These are phyloP conservation scores for Psettodes erumei DNA, from an alignment of 2,113 vertebrate species.

Conservation along the genomic window DNA sequence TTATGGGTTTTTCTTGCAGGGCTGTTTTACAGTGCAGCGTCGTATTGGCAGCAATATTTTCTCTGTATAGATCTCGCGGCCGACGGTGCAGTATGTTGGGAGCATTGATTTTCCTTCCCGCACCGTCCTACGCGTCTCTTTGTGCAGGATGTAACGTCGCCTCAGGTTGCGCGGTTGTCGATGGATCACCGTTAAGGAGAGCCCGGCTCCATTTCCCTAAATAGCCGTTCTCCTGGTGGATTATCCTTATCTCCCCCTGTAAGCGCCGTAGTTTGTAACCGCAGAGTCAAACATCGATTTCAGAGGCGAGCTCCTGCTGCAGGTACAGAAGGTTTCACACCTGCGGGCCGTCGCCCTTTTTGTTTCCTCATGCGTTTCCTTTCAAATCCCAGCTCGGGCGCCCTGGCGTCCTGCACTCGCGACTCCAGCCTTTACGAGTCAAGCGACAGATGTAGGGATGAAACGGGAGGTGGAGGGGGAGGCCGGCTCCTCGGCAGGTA, in stretches of 20 bases:
- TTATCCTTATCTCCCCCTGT: slow-evolving; percentile 28
- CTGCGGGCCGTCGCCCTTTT: not conserved
- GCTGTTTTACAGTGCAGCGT: slow-evolving; percentile 28
- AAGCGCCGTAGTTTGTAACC: slow-evolving; percentile 17
- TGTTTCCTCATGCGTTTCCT: not conserved
- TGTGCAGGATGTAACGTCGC: slow-evolving; percentile 48
- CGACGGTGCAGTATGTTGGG: slow-evolving; percentile 24
- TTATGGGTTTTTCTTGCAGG: slow-evolving; percentile 39
- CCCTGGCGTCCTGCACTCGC: not conserved
- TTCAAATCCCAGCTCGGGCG: not conserved
- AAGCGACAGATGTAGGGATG: not conserved
- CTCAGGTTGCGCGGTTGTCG: slow-evolving; percentile 24
- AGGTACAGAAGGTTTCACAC: not conserved
- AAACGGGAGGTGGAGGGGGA: not conserved
- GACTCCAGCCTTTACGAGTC: not conserved
- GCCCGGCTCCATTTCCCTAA: slow-evolving; percentile 40
- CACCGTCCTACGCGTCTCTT: slow-evolving; percentile 54
- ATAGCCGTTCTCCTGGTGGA: slow-evolving; percentile 39
- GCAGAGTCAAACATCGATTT: slow-evolving; percentile 21
- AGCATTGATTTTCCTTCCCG: slow-evolving; percentile 63
- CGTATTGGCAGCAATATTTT: slow-evolving; percentile 66
- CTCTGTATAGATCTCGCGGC: slow-evolving; percentile 52
- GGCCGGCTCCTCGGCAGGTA: not conserved
- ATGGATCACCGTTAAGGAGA: slow-evolving; percentile 58
- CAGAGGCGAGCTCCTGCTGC: not conserved